Conservation (phyloP, 2,888 invertebrate species). For the Sericinus montela region DNA sequence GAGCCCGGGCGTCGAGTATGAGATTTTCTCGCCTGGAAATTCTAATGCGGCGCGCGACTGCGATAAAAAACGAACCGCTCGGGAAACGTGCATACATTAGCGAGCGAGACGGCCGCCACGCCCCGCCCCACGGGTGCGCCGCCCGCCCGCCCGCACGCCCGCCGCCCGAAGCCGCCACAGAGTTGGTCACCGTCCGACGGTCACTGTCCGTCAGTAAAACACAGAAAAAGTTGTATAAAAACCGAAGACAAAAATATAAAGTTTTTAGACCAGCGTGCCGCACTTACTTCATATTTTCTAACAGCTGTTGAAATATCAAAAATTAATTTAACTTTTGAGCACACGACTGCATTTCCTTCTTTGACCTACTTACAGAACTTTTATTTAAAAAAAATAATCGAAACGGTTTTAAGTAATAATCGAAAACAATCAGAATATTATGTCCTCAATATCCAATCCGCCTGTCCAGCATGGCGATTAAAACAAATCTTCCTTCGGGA, state of each 20-base stretch:
- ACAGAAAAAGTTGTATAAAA: too few species aligned
- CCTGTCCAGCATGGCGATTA: too few species aligned
- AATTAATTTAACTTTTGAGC: not conserved
- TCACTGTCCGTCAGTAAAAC: not conserved
- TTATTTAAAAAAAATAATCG: too few species aligned
- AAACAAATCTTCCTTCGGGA: too few species aligned
- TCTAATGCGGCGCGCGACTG: slow-evolving; percentile 77
- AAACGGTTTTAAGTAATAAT: too few species aligned
- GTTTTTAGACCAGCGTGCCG: not conserved
- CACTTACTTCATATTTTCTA: not conserved
- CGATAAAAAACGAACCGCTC: slow-evolving; percentile 76
- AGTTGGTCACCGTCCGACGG: slow-evolving; percentile 1
- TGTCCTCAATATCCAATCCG: too few species aligned
- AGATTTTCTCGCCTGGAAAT: slow-evolving; percentile 78
- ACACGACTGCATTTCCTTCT: not conserved
- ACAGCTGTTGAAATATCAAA: not conserved
- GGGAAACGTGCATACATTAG: slow-evolving; percentile 76
- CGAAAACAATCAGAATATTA: too few species aligned
- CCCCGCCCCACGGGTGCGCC: slow-evolving; percentile 35
- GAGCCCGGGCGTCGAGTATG: slow-evolving; percentile 49
- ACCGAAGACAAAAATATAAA: not conserved
- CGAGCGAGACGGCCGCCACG: slow-evolving; percentile 53
- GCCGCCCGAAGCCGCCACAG: slow-evolving; percentile 20
- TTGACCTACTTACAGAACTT: not conserved
- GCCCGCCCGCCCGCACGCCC: slow-evolving; percentile 33